Conservation (phyloP, 2,888 invertebrate species). For the Eristalis pertinax region DNA sequence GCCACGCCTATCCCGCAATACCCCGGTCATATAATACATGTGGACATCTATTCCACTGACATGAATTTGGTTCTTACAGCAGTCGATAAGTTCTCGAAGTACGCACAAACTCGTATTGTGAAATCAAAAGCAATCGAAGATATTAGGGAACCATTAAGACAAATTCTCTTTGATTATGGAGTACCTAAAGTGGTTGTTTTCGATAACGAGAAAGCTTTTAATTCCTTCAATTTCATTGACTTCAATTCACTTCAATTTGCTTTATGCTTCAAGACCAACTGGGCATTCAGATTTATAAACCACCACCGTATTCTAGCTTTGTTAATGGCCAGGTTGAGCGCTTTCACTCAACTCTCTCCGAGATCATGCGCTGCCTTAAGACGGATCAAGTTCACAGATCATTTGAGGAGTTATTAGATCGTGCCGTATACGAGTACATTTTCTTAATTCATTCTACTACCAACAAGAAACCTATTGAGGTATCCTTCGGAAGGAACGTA, state of each 20-base stretch:
- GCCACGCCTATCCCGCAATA: background rate
- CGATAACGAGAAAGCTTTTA: background rate
- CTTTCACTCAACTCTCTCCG: background rate
- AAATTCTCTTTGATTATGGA: slow-evolving; percentile 4
- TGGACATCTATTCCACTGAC: slow-evolving; percentile 20
- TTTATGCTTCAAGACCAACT: background rate
- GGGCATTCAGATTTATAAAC: background rate
- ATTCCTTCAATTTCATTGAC: too few relatives aligned
- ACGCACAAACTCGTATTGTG: slow-evolving; percentile 46
- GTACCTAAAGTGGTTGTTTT: background rate
- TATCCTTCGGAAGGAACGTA: slow-evolving; percentile 24
- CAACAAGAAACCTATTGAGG: slow-evolving; percentile 15
- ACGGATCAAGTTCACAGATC: background rate
- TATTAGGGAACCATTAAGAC: background rate
- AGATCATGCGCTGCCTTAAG: background rate
- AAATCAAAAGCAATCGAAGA: slow-evolving; percentile 28
- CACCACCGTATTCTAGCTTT: slow-evolving; percentile 1
- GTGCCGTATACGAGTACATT: background rate
- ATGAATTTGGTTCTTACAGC: slow-evolving; percentile 9
- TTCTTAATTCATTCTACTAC: background rate
- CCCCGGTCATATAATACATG: slow-evolving; percentile 16
- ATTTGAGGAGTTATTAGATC: background rate
- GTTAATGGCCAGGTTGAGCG: background rate
- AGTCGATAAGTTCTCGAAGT: slow-evolving; percentile 25
- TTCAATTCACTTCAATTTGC: background rate